These are phyloP conservation scores for Ceratina japonica DNA, from an alignment of 1,140 invertebrate genomes.

Conservation along the genomic window DNA sequence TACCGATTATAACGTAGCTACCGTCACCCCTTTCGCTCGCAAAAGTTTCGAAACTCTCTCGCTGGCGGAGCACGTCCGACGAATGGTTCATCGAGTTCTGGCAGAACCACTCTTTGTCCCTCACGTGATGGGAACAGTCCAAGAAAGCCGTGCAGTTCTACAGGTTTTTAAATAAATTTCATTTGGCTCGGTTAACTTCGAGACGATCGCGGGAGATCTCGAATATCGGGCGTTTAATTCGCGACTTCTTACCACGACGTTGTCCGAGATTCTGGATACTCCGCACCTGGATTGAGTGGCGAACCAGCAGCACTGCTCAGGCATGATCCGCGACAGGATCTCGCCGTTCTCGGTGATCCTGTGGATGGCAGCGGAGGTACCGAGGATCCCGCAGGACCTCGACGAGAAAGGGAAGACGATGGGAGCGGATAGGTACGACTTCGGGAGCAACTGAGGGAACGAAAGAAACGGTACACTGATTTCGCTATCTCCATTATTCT, in stretches of 20 bases:
- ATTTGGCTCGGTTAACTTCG: neutral
- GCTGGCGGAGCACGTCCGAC: conserved; percentile 19
- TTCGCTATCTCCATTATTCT: conserved; percentile 13
- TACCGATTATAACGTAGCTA: conserved; percentile 15
- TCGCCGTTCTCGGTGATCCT: conserved; percentile 52
- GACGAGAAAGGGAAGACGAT: conserved; percentile 60
- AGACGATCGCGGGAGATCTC: neutral
- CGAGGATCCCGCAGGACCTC: conserved; percentile 47
- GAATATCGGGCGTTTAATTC: neutral
- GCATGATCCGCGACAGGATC: conserved; percentile 53
- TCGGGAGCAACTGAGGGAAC: conserved; percentile 65
- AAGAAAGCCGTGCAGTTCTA: conserved; percentile 52
- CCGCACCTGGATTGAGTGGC: conserved; percentile 32
- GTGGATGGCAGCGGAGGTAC: conserved; percentile 21
- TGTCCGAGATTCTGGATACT: conserved; percentile 39
- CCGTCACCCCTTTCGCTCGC: conserved; percentile 1
- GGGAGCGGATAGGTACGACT: conserved; percentile 67
- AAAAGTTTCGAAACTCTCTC: conserved; percentile 14
- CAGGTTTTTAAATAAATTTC: conserved; percentile 4
- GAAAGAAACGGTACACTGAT: conserved; percentile 25
- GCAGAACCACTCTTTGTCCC: conserved; percentile 51
- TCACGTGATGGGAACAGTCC: conserved; percentile 45
- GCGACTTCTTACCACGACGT: conserved; percentile 39
- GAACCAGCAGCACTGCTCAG: conserved; percentile 65
- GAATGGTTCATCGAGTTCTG: conserved; percentile 25